phyloP scores from a whole-genome alignment of 30 jellyfish, hydroid and myxozoan genomes.

The Pelagia noctiluca region DNA sequence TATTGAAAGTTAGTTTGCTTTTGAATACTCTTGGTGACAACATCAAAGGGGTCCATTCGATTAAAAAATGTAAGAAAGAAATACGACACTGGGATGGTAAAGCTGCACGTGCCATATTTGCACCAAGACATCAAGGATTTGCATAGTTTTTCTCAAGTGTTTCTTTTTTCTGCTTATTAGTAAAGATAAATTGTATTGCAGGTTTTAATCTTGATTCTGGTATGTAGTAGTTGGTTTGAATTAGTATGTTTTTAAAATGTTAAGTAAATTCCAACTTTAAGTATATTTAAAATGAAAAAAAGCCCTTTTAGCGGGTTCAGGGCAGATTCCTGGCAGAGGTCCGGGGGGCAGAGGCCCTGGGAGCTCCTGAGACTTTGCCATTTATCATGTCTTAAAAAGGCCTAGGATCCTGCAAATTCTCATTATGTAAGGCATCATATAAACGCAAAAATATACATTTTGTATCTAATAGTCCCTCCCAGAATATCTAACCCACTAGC shows the following conservation, averaged over 20 bases:
- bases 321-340: neutral
- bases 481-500: neutral
- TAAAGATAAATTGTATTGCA: no score
- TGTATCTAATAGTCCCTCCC: neutral
- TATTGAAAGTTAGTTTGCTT: conserved; percentile 17
- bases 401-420: neutral
- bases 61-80: conserved; percentile 29
- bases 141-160: no score
- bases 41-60: conserved; percentile 1
- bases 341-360: neutral
- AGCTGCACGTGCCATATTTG: conserved; percentile 33
- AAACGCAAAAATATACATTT: no score
- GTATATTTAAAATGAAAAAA: no score
- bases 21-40: conserved; percentile 10
- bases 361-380: no score
- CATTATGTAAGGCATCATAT: neutral
- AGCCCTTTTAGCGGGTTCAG: no score
- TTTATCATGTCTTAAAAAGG: neutral
- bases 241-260: no score
- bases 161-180: no score
- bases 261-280: no score
- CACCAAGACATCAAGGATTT: no score
- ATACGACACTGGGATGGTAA: conserved; percentile 46
- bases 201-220: no score
- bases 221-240: no score